Conservation (phyloP, 2,888 invertebrate species). For the Sesia apiformis region DNA sequence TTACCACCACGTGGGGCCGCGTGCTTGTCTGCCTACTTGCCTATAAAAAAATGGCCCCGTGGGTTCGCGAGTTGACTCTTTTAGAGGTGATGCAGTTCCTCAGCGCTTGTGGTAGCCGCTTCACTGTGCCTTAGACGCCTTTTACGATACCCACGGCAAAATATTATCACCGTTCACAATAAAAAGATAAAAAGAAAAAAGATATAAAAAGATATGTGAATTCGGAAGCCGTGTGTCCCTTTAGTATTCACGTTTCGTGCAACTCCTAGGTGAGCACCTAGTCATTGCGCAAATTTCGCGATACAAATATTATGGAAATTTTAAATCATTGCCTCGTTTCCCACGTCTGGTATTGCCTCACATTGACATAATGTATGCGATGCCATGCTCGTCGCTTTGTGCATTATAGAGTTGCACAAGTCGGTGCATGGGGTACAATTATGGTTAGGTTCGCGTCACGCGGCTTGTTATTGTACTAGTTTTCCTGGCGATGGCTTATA, state of each 20-base stretch:
- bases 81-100: too few relatives aligned
- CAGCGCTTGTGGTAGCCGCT: too few relatives aligned
- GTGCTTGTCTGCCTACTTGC: too few relatives aligned
- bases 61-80: too few relatives aligned
- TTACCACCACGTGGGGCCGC: too few relatives aligned
- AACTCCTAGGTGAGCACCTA: slow-evolving; percentile 18
- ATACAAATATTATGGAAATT: slow-evolving; percentile 64
- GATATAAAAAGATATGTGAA: too few relatives aligned
- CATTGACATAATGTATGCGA: slow-evolving; percentile 48
- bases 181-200: too few relatives aligned
- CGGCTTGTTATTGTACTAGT: slow-evolving; percentile 21
- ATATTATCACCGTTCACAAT: too few relatives aligned
- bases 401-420: slow-evolving; percentile 25
- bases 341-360: slow-evolving; percentile 49
- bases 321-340: slow-evolving; percentile 46
- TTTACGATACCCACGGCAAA: too few relatives aligned
- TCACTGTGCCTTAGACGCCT: too few relatives aligned
- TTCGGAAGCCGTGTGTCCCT: neutral
- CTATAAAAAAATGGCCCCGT: too few relatives aligned
- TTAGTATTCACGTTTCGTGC: slow-evolving; percentile 6
- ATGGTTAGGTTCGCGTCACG: slow-evolving; percentile 39
- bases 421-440: slow-evolving; percentile 18
- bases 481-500: slow-evolving; percentile 18
- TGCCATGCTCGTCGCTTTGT: slow-evolving; percentile 31
- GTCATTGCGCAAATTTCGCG: slow-evolving; percentile 37